Conservation (phyloP, 30 jellyfish, hydroid and myxozoan species). For the Aurelia sp. region DNA sequence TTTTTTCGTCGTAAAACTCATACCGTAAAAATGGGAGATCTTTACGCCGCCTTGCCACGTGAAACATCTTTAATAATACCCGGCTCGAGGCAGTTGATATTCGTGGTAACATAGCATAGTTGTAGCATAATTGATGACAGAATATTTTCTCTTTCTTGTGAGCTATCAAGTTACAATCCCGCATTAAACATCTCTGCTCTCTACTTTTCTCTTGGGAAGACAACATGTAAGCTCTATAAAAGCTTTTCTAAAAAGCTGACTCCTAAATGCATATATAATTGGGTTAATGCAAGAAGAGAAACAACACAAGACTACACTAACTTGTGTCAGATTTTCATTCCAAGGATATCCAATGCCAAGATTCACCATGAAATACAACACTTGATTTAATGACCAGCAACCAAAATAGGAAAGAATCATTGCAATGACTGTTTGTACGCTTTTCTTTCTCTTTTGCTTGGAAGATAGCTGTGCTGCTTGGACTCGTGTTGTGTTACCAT, state of each 20-base stretch:
- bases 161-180: too few species aligned
- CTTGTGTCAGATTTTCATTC: constrained; percentile 37
- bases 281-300: constrained; percentile 59
- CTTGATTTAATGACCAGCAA: constrained; percentile 61
- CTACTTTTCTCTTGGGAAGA: too few species aligned
- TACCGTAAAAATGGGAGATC: too few species aligned
- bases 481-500: neutral
- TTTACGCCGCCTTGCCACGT: too few species aligned
- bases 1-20: too few species aligned
- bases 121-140: too few species aligned
- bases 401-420: constrained; percentile 44
- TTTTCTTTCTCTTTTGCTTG: constrained; percentile 24
- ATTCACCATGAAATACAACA: constrained; percentile 20
- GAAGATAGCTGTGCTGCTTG: neutral
- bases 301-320: constrained; percentile 44
- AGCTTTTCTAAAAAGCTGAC: constrained; percentile 40
- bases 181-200: too few species aligned
- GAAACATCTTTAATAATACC: too few species aligned
- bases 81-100: too few species aligned
- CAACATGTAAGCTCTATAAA: neutral
- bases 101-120: too few species aligned
- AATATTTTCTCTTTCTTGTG: too few species aligned
- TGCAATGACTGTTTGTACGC: constrained; percentile 42
- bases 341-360: constrained; percentile 43
- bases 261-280: constrained; percentile 40